Evolutionary conservation across 2,888 invertebrate genomes (phyloP), one percentile per base, ranked within the genome.

Genomic region (Barypeithes pellucidus): DNA sequence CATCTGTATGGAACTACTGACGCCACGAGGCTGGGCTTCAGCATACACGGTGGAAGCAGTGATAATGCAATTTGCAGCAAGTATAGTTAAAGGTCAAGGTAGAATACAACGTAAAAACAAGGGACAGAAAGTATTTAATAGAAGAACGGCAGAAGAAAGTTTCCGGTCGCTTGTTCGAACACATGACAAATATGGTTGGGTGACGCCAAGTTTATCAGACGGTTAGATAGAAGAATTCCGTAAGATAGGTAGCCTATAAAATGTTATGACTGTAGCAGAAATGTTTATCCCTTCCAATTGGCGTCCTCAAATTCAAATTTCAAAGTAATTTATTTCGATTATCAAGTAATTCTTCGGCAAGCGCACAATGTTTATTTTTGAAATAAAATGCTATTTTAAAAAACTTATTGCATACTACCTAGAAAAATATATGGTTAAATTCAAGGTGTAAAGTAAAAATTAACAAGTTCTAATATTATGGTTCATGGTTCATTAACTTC

Each of bases 131-230:
- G 93, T 94, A 84, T 95, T 95, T 85, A 93, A 89, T 79, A 89
- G 90, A 77, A 90, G 94, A 77, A 91, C 94, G 65, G 95, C 95
- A n/a, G 95, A 95, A 84, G 94, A 95, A 82, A 94, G 95, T 29
- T 95, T 95, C 87, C 89, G 94, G 79, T 94, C 94, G 70, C 89
- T 95, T 78, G 95, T 95, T 72, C 95, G 95, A 86, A 95, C 95
- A 8, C 95, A 95, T 84, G 95, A 95, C 83, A 95, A 95, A 84
- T 95, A 95, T 84, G 95, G 95, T 66, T 95, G 95, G 95, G 95
- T 95, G 60, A 95, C 95, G 24, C 95, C 95, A 24, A 92, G 95
- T 14, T 88, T 95, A 75, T 91, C 95, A 54, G 95, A 95, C 85
- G 95, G 95, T 84, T 95, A 92, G 91, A 79, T 33, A 60, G 41